Base-by-base conservation (phyloP, 2,797 vertebrate species). In the Lacerta bilineata region DNA sequence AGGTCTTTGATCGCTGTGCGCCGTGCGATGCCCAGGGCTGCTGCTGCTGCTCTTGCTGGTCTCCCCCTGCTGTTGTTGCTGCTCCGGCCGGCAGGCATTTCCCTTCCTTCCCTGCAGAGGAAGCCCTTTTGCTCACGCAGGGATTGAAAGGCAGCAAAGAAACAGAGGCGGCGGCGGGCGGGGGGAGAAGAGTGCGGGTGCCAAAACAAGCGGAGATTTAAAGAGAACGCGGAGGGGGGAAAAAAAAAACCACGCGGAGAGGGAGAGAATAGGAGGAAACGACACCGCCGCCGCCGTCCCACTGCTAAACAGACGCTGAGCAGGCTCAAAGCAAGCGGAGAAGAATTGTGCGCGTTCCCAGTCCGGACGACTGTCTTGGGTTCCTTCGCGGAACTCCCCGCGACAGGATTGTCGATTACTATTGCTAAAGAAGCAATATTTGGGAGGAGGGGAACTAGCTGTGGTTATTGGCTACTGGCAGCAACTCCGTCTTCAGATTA, bases 71-170 rank as follows among this genome's bases (percentile, higher is more conserved):
- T 64, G 55, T 78, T 23, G 77, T 64, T 39, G 69, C 88, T 95
- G 92, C 91, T 59, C 96, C 96, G 95, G 95, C 91, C 93, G 94
- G 96, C 95, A 96, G 97, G 97, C 96, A 97, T 97, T 95, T 95
- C 96, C 91, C 87, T 87, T 95, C 94, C 94, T 95, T 97, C 97
- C 96, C 95, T 95, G 96, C 95, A 93, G 95, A 94, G 97, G 97
- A 95, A 95, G 96, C 96, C 94, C 95, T 85, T 85, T 83, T 93
- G 92, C 94, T 92, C 86, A 68, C 85, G 92, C 95, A 90, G 91
- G 84, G 93, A 93, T 95, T 89, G 86, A 43, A 68, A 9, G 3
- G 76, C 29, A 8, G 74, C 68, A 20, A 55, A n/a, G 43, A 36
- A 29, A 80, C 25, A 39, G 25, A 15, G 29, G n/a, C 3, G 39